A percentile compares a stretch with the other conserved stretches of the same genome.
These are phyloP conservation scores for Leptocoma aspasia DNA, from an alignment of 2,113 vertebrate species.

Conservation along the genomic window DNA sequence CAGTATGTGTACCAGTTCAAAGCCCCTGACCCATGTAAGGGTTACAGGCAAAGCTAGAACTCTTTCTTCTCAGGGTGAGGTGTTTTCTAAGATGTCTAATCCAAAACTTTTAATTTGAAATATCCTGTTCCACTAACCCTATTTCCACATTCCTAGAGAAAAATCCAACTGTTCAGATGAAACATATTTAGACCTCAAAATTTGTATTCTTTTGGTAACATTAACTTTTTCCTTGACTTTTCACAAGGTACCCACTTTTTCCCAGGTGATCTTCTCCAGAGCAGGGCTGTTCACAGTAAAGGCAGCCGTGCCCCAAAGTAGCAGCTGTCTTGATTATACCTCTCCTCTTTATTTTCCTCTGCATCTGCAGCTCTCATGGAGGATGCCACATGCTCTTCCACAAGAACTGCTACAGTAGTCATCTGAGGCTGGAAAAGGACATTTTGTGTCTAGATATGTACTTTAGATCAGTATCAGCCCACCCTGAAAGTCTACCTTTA, in stretches of 20 bases:
- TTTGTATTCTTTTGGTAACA: not conserved
- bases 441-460: not conserved
- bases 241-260: not conserved
- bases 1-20: not conserved
- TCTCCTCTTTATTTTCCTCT: not conserved
- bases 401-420: not conserved
- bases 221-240: not conserved
- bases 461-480: not conserved
- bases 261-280: not conserved
- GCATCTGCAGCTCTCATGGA: not conserved
- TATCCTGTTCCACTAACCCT: not conserved
- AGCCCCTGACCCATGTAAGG: not conserved
- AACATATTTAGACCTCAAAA: not conserved
- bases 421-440: not conserved
- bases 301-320: fast-evolving
- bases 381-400: not conserved
- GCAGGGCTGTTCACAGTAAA: not conserved
- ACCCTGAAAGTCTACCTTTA: not conserved
- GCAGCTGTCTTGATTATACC: not conserved
- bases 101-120: not conserved
- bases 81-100: not conserved
- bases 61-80: not conserved
- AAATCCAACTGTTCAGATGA: not conserved
- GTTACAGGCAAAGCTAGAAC: not conserved
- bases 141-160: not conserved